Conservation (phyloP, 2,113 vertebrate species). For the Empidonax alnorum region DNA sequence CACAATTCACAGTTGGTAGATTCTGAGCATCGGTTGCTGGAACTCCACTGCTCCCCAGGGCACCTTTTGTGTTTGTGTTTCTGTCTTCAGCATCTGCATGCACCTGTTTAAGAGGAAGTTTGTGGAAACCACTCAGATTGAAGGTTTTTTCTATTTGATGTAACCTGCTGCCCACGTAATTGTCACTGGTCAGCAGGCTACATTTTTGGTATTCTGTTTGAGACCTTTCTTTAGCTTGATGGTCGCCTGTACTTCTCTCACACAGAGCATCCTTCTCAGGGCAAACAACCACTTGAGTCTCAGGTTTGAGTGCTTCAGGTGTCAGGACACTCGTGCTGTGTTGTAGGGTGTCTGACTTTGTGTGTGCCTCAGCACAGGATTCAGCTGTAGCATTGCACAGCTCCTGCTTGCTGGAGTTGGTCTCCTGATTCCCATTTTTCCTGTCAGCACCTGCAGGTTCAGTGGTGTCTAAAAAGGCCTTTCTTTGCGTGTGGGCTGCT, state of each 20-base stretch:
- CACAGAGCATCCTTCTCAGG: conserved; percentile 11
- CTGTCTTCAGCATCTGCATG: neutral
- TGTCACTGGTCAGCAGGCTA: conserved; percentile 20
- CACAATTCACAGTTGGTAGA: neutral
- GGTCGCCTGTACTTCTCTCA: conserved; percentile 31
- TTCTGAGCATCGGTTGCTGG: neutral
- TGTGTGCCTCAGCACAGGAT: conserved; percentile 5
- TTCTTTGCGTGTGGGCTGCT: neutral
- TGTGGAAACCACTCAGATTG: neutral
- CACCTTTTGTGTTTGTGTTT: neutral
- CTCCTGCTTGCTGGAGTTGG: neutral
- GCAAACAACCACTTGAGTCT: conserved; percentile 31
- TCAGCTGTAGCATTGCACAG: neutral
- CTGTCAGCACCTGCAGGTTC: conserved; percentile 14
- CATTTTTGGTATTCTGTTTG: conserved; percentile 26
- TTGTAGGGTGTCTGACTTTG: neutral
- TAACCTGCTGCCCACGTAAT: conserved; percentile 6
- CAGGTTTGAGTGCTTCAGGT: neutral
- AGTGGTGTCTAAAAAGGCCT: conserved; percentile 25
- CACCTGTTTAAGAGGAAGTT: conserved; percentile 20
- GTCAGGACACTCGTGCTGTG: conserved; percentile 20
- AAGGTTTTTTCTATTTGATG: neutral
- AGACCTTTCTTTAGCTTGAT: conserved; percentile 46
- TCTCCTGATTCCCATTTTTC: conserved; percentile 14
- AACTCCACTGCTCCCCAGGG: neutral